Conservation (phyloP, 2,888 invertebrate genomes). For the Atherix ibis region DNA sequence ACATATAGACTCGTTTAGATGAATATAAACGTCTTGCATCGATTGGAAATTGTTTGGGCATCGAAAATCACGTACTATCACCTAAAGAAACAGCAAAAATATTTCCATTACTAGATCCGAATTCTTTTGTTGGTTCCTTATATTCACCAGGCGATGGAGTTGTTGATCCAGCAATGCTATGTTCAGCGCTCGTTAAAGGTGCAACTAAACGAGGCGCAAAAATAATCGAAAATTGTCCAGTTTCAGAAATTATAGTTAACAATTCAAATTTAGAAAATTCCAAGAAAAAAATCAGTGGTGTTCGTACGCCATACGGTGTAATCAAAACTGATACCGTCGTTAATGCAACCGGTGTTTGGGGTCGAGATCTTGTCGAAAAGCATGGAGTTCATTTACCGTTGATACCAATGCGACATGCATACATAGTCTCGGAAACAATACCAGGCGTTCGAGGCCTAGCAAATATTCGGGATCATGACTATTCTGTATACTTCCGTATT, state of each 20-base stretch:
- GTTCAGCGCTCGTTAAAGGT: conserved; percentile 55
- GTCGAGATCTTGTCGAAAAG: conserved; percentile 42
- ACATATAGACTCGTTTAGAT: conserved; percentile 47
- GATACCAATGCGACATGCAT: conserved; percentile 75
- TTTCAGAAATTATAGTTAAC: conserved; percentile 51
- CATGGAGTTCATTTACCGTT: conserved; percentile 48
- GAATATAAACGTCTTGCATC: conserved; percentile 71
- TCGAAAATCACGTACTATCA: conserved; percentile 56
- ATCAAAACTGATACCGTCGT: conserved; percentile 66
- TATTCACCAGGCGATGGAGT: conserved; percentile 69
- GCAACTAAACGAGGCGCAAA: conserved; percentile 55
- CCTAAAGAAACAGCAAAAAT: conserved; percentile 59
- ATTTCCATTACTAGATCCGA: conserved; percentile 61
- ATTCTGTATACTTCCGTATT: conserved; percentile 63
- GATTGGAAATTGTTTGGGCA: conserved; percentile 59
- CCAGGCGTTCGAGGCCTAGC: conserved; percentile 59
- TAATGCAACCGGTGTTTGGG: conserved; percentile 64
- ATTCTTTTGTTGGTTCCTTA: conserved; percentile 57
- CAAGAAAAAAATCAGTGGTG: conserved; percentile 46
- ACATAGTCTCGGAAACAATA: conserved; percentile 66
- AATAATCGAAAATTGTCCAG: conserved; percentile 60
- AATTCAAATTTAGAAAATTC: conserved; percentile 32
- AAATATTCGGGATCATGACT: conserved; percentile 76
- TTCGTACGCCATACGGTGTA: conserved; percentile 50
- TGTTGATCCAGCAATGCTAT: conserved; percentile 70